phyloP scores from a whole-genome alignment of 2,888 invertebrate species.

The Antheraea assamensis region DNA sequence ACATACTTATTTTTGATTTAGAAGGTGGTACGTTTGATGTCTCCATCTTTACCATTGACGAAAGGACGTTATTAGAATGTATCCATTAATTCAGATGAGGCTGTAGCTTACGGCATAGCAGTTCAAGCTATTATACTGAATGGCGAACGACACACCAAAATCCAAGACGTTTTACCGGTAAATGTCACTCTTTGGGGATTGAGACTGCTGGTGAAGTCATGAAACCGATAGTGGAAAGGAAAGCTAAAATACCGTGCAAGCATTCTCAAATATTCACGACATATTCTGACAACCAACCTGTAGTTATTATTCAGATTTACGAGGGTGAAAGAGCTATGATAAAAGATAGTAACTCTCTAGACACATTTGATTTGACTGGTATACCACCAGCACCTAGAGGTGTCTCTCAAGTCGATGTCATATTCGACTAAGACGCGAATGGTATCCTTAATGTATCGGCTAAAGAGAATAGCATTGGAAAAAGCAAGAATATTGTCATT shows the following conservation, averaged over 20 bases:
- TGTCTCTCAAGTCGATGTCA: conserved; percentile 85
- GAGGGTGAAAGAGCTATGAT: conserved; percentile 91
- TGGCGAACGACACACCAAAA: conserved; percentile 87
- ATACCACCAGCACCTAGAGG: conserved; percentile 86
- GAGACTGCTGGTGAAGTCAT: conserved; percentile 91
- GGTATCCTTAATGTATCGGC: conserved; percentile 93
- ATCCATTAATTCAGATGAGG: conserved; percentile 91
- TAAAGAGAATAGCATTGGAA: conserved; percentile 84
- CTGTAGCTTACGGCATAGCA: conserved; percentile 90
- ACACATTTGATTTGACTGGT: conserved; percentile 84
- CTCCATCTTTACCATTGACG: conserved; percentile 90
- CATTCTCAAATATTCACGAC: conserved; percentile 89
- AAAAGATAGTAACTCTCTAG: conserved; percentile 87
- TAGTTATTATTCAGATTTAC: conserved; percentile 87
- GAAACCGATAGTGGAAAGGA: conserved; percentile 88
- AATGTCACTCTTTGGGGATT: conserved; percentile 86
- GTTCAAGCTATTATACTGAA: conserved; percentile 88
- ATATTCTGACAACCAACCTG: conserved; percentile 90
- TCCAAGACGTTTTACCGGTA: conserved; percentile 84
- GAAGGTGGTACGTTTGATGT: conserved; percentile 90
- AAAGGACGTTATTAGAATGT: conserved; percentile 88
- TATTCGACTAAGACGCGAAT: conserved; percentile 89
- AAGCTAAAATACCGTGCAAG: conserved; percentile 86
- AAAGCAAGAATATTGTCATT: conserved; percentile 89
- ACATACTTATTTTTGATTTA: conserved; percentile 85